Percentiles rank a stretch among this genome's conserved stretches.
These are phyloP conservation scores for Ginglymostoma cirratum DNA, from an alignment of 2,113 vertebrate genomes.

Conservation along the genomic window DNA sequence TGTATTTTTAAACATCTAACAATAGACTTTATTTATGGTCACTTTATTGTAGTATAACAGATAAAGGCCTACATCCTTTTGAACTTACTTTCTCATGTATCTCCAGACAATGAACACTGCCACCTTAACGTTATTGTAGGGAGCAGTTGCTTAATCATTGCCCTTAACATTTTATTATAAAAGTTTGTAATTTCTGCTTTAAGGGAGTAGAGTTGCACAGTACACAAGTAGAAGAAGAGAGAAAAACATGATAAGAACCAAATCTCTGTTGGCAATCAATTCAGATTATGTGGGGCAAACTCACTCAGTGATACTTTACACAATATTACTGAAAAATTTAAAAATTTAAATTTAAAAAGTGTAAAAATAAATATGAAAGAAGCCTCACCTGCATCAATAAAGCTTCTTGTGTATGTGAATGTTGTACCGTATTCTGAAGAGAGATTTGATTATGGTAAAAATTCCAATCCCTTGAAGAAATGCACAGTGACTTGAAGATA, in stretches of 20 bases:
- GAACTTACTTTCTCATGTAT: not conserved
- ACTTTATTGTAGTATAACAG: not conserved
- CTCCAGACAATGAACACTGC: not conserved
- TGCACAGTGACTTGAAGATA: not conserved
- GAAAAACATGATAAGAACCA: not conserved
- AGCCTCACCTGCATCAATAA: not conserved
- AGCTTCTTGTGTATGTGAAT: not conserved
- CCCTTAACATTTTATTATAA: not conserved
- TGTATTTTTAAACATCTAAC: not conserved
- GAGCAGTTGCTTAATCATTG: not conserved
- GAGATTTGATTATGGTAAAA: not conserved
- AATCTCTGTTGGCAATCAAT: not conserved
- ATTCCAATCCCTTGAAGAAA: not conserved
- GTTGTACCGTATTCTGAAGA: no score
- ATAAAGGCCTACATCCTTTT: not conserved
- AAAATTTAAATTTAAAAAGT: not conserved
- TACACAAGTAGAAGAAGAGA: not conserved
- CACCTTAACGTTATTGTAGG: not conserved
- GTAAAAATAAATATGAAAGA: not conserved
- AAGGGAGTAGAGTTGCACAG: not conserved
- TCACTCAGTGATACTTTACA: not conserved
- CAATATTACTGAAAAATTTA: not conserved
- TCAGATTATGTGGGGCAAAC: not conserved
- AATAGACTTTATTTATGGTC: not conserved
- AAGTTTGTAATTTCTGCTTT: not conserved